phyloP scores from a whole-genome alignment of 2,888 invertebrate species.

The Fragum fragum region DNA sequence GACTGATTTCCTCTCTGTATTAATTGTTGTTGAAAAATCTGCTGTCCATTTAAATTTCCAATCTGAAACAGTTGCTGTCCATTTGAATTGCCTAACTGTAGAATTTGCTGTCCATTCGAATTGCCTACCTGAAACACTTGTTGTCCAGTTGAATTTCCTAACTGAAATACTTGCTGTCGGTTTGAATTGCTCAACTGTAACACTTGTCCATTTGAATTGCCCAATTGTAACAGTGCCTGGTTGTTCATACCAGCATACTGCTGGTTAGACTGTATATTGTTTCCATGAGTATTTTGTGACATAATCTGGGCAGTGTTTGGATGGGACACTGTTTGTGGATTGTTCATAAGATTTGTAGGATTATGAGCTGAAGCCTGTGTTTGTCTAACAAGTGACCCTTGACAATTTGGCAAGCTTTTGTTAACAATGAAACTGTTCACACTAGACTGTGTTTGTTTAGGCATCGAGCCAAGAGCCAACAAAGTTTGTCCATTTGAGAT shows the following conservation, averaged over 20 bases:
- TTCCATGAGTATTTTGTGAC: constrained; percentile 16
- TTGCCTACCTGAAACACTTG: neutral
- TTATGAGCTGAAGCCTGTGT: neutral
- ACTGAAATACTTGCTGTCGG: constrained; percentile 13
- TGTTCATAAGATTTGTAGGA: constrained; percentile 10
- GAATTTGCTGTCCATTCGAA: neutral
- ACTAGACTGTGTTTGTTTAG: neutral
- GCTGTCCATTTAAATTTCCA: constrained; percentile 8
- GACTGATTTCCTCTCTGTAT: constrained; percentile 70
- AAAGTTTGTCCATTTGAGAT: constrained; percentile 57
- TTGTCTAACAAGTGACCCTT: neutral
- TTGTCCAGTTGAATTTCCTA: no score
- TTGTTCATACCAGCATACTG: constrained; percentile 7
- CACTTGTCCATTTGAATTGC: constrained; percentile 19
- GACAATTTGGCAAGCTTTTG: constrained; percentile 18
- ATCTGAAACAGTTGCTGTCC: neutral
- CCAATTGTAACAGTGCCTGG: constrained; percentile 3
- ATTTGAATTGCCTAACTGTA: neutral
- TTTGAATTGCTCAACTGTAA: constrained; percentile 1
- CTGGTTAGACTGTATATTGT: neutral
- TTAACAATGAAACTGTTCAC: constrained; percentile 18
- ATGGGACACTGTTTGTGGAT: constrained; percentile 35
- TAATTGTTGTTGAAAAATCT: constrained; percentile 31
- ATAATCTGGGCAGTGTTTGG: constrained; percentile 18
- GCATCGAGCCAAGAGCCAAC: neutral